Evolutionary conservation across 2,888 invertebrate species (phyloP).

Genomic region (Gibbula magus): DNA sequence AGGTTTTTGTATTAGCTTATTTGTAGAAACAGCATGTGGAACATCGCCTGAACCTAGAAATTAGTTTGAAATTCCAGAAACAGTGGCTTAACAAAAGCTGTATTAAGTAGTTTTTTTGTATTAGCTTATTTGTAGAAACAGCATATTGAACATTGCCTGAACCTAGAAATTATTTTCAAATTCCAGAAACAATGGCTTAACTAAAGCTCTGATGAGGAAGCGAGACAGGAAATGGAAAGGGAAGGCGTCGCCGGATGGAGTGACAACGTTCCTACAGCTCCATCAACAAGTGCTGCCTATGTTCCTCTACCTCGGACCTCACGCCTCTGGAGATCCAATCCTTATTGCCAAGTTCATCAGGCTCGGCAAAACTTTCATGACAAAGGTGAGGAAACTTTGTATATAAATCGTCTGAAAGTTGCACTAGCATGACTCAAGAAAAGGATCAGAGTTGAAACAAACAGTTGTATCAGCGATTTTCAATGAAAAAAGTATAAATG

Average conservation of each 20-base stretch:
- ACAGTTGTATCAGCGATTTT: no score
- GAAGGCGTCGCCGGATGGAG: constrained; percentile 32
- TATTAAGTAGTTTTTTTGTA: no score
- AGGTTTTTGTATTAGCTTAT: no score
- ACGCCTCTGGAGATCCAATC: constrained; percentile 89
- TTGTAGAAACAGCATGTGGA: no score
- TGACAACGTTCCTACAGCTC: constrained; percentile 82
- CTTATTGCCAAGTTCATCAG: constrained; percentile 89
- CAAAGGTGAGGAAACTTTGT: constrained; percentile 63
- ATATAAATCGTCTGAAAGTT: no score
- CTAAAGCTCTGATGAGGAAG: constrained; percentile 73
- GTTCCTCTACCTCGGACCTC: constrained; percentile 89
- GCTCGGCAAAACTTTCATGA: constrained; percentile 77
- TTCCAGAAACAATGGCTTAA: constrained; percentile 83
- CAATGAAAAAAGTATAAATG: no score
- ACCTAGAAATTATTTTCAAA: background rate
- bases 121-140: background rate
- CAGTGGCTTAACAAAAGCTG: no score
- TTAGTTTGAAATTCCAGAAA: no score
- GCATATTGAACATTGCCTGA: background rate
- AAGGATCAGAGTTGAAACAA: no score
- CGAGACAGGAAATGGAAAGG: constrained; percentile 37
- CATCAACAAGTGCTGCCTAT: constrained; percentile 88
- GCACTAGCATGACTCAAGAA: no score
- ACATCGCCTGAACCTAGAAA: no score